phyloP scores from a whole-genome alignment of 2,888 invertebrate species.

The Ligdia adustata region DNA sequence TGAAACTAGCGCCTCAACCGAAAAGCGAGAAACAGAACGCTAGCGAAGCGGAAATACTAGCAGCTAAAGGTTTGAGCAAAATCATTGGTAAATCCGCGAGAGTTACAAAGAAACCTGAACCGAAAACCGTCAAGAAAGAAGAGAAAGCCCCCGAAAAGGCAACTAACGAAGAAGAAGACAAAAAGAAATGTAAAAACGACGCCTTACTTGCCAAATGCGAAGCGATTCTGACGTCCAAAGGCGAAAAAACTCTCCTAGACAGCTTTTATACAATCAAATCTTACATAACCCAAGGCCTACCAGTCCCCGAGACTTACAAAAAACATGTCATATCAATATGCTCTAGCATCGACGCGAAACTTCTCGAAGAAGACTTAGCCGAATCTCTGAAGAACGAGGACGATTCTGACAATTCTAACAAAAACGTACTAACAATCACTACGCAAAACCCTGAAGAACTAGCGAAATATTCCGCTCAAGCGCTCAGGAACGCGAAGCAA shows the following conservation, averaged over 20 bases:
- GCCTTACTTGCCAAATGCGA: conserved; percentile 69
- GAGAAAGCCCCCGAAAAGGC: conserved; percentile 36
- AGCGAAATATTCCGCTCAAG: conserved; percentile 73
- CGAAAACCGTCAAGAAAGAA: conserved; percentile 37
- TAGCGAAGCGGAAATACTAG: conserved; percentile 75
- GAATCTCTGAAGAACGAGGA: conserved; percentile 49
- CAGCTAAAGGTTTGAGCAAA: conserved; percentile 74
- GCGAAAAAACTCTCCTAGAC: conserved; percentile 67
- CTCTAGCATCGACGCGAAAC: conserved; percentile 66
- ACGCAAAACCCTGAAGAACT: conserved; percentile 63
- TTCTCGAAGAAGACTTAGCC: conserved; percentile 65
- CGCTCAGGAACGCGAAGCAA: conserved; percentile 67
- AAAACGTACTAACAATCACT: conserved; percentile 40
- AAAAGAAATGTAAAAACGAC: conserved; percentile 57
- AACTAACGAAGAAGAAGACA: conserved; percentile 39
- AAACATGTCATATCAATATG: conserved; percentile 73
- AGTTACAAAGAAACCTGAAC: conserved; percentile 50
- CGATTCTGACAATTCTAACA: conserved; percentile 13
- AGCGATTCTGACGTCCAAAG: conserved; percentile 66
- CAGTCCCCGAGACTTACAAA: conserved; percentile 70
- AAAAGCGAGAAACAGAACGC: conserved; percentile 43
- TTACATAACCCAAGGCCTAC: conserved; percentile 67
- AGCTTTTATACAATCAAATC: conserved; percentile 73
- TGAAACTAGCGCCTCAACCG: conserved; percentile 48
- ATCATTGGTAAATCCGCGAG: conserved; percentile 66